phyloP scores from a whole-genome alignment of 2,888 invertebrate species.

The Leptopilina drosophilae region DNA sequence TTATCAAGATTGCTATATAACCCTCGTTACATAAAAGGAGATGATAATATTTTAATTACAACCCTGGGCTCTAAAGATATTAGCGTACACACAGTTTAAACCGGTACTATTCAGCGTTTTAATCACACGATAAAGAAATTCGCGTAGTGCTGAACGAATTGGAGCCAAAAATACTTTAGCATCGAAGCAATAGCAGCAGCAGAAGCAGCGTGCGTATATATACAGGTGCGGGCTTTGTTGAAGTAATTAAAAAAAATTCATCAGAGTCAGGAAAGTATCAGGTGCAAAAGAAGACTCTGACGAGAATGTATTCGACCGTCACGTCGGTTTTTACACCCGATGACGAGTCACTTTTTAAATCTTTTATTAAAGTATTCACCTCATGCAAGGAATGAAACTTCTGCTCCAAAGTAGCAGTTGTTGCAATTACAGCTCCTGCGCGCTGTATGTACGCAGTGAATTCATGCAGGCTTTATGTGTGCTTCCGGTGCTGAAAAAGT shows the following conservation, averaged over 20 bases:
- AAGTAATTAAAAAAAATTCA: constrained; percentile 68
- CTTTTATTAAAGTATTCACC: constrained; percentile 40
- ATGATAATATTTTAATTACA: constrained; percentile 19
- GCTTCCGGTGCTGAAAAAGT: constrained; percentile 27
- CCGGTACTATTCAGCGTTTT: not conserved
- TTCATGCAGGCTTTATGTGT: constrained; percentile 4
- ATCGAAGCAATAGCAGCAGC: not conserved
- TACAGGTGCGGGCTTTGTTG: constrained; percentile 56
- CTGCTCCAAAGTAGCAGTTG: constrained; percentile 37
- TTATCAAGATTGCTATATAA: not conserved
- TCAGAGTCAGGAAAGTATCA: constrained; percentile 70
- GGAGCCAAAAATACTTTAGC: constrained; percentile 13
- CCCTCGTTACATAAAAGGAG: not conserved
- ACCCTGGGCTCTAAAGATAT: not conserved
- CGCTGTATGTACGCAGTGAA: not conserved
- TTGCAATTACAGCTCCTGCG: constrained; percentile 45
- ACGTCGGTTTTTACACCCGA: constrained; percentile 72
- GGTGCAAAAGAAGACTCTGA: constrained; percentile 66
- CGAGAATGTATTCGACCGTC: constrained; percentile 56
- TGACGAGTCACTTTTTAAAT: constrained; percentile 74
- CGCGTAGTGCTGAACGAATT: constrained; percentile 33
- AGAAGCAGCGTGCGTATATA: constrained; percentile 10
- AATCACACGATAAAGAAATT: constrained; percentile 21
- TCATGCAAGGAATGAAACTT: constrained; percentile 11
- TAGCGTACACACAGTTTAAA: not conserved